Base-by-base conservation (phyloP, 2,888 invertebrate species). In the Neoitamus cyanurus region DNA sequence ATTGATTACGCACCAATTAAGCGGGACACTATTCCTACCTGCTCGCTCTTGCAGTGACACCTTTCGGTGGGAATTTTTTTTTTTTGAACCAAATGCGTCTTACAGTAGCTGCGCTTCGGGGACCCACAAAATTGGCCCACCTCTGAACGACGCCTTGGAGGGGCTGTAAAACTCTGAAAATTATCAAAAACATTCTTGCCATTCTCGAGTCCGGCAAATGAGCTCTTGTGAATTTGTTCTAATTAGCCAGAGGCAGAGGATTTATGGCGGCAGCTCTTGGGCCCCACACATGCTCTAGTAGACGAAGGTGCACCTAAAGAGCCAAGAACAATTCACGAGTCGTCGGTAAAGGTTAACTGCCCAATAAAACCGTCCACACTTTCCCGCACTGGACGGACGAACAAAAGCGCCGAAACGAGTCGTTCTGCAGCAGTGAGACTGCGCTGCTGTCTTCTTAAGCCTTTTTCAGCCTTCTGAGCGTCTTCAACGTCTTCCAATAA, bases 1-100 rank as follows among this genome's bases (percentile, higher is more conserved):
- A 83, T 83, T 83, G 83, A 83, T 83, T 83, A 68, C 83, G 36
- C 83, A 83, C 37, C 70, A 69, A 80, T 80, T 80, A 80, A 80
- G 36, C 68, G 58, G 25, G 58, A 58, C 58, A 58, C 20, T 25
- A 13, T 77, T n/a, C 46, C 25, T 48, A 58, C 58, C 58, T 25
- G 25, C 58, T 58, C 25, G n/a, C n/a, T 42, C 42, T 42, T 15
- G 20, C 58, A 20, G 58, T 58, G 58, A 58, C 58, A 58, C 25
- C 34, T 70, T 70, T 28, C 0, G 48, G n/a, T n/a, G 48, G 48
- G 3, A 15, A 15, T 58, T 58, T 58, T 68, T 68, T 68, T 68
- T 68, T 68, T 11, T 58, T 58, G 9, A 58, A 58, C 15, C 25
- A 7, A 7, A 25, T 7, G 58, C 25, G 58, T 58, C 20, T 1